A percentile compares a stretch with the other conserved stretches of the same genome.
Conservation (phyloP, 2,113 vertebrate genomes). For the Trogon surrucura region DNA sequence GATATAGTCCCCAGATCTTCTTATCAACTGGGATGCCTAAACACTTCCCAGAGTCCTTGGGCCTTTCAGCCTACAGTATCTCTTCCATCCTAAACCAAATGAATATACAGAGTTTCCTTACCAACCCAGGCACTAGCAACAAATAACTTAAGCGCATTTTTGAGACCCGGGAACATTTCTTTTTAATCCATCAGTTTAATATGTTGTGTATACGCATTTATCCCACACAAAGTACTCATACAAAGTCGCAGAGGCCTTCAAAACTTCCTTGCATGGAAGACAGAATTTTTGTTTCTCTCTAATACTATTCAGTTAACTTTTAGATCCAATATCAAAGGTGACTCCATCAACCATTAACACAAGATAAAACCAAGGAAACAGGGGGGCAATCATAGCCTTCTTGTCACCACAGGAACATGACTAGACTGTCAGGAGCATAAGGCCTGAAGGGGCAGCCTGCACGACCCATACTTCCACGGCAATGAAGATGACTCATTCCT, state of each 20-base stretch:
- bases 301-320: not conserved
- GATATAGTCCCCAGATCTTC: not conserved
- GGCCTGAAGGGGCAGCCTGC: not conserved
- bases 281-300: not conserved
- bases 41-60: not conserved
- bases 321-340: not conserved
- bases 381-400: not conserved
- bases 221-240: not conserved
- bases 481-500: not conserved
- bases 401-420: not conserved
- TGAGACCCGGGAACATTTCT: not conserved
- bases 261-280: not conserved
- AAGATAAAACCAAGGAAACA: not conserved
- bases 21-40: not conserved
- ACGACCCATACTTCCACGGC: not conserved
- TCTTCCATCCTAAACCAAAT: not conserved
- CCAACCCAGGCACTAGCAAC: not conserved
- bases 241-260: not conserved
- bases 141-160: not conserved
- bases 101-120: not conserved
- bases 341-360: not conserved
- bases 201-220: not conserved
- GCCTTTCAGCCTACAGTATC: not conserved
- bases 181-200: not conserved
- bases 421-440: not conserved